phyloP scores from a whole-genome alignment of 2,113 vertebrate genomes.

The Planiliza haematocheilus region DNA sequence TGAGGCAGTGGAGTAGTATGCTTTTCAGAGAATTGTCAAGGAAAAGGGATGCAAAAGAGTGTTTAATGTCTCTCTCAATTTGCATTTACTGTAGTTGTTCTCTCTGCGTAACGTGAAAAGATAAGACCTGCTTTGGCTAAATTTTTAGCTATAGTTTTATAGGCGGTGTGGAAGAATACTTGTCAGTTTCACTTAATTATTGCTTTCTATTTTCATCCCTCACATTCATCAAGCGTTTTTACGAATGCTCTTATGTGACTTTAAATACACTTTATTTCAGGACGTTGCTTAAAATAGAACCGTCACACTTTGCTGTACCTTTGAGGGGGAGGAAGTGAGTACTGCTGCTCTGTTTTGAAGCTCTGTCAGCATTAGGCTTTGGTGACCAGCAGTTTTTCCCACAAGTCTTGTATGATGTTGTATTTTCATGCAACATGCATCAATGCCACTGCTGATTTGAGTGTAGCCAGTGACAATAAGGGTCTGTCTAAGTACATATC shows the following conservation, averaged over 20 bases:
- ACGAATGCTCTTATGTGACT: conserved; percentile 24
- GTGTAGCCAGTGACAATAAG: not conserved
- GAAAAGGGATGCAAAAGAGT: conserved; percentile 44
- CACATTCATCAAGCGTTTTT: conserved; percentile 13
- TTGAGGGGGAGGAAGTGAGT: conserved; percentile 60
- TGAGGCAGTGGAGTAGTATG: conserved; percentile 38
- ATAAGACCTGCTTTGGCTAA: not conserved
- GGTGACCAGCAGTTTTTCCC: conserved; percentile 22
- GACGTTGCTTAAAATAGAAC: conserved; percentile 69
- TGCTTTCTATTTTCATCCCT: conserved; percentile 13
- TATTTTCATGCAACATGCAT: conserved; percentile 35
- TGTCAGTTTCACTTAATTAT: conserved; percentile 1
- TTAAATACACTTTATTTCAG: conserved; percentile 55
- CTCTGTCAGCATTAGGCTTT: conserved; percentile 22
- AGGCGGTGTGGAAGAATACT: conserved; percentile 13
- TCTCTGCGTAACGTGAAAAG: conserved; percentile 2
- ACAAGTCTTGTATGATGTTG: not conserved
- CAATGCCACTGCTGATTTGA: not conserved
- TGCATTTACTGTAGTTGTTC: conserved; percentile 27
- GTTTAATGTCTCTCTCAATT: conserved; percentile 32
- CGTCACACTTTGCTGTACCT: conserved; percentile 47
- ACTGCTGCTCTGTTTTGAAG: conserved; percentile 49
- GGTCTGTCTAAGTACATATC: not conserved
- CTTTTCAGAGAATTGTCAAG: conserved; percentile 28
- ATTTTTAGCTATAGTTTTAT: not conserved